Evolutionary conservation across 2,888 invertebrate genomes (phyloP), one percentile per base, ranked within the genome.

Genomic region (Eumacrocentrus americanus): DNA sequence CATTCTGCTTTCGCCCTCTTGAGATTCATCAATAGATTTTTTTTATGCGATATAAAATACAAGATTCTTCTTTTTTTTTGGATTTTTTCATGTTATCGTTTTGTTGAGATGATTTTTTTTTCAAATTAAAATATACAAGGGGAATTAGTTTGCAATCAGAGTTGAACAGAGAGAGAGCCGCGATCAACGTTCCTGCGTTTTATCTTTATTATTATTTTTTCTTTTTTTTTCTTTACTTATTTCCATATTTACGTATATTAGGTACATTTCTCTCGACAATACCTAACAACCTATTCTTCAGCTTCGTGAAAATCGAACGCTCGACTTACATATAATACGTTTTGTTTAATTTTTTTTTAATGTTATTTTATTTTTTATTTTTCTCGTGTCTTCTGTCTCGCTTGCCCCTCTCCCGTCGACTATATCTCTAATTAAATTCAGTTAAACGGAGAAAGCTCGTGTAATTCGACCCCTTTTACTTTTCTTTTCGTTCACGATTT

Each of bases 211-310:
- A 25, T 1, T 16, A 59, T 44, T 60, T 52, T n/a, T 38, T 58
- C 18, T 56, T 62, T 54, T 55, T 20, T 37, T 51, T 50, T 51
- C 16, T 6, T 40, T 47, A 42, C 51, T 68, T 58, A 55, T 66
- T 60, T 64, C 63, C 62, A 66, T 63, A 62, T 64, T 64, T 62
- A 66, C 65, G 63, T 67, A 68, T 68, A 60, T 55, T 64, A 65
- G 65, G 64, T 65, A 68, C 65, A 69, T 63, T 62, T 64, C 46
- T 53, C 38, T 60, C 47, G 57, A 53, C 40, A 37, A 58, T 55
- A 60, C 57, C 57, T 57, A 46, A 58, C 29, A 42, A 44, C 34
- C 44, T 35, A 48, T 37, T 14, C 34, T 34, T 18, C 48, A 48
- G 20, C 11, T 38, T 12, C 23, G 25, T 51, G 12, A 22, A 38